Percentiles rank a stretch among this genome's conserved stretches.
Evolutionary conservation across 2,113 vertebrate genomes (phyloP).

Genomic region (Grantiella picta): DNA sequence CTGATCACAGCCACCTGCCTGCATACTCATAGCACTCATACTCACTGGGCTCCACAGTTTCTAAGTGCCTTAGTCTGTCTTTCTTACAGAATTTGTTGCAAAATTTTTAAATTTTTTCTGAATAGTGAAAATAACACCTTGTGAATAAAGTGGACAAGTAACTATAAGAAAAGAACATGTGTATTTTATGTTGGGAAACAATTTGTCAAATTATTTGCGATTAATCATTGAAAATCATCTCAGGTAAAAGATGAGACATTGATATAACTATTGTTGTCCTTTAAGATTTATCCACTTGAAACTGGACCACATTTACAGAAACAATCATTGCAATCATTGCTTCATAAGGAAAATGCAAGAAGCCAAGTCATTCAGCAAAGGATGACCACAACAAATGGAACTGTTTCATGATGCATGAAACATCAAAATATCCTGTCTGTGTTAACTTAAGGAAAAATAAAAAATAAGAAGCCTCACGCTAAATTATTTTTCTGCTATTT

Average conservation of each 20-base stretch:
- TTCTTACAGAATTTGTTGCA: neutral
- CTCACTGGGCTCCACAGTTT: neutral
- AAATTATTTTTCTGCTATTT: neutral
- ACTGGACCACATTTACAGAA: neutral
- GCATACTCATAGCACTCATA: rapidly evolving
- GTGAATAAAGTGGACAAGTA: neutral
- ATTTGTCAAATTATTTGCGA: neutral
- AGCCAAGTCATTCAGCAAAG: neutral
- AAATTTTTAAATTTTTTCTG: neutral
- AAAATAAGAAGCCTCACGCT: neutral
- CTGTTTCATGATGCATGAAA: neutral
- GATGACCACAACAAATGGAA: neutral
- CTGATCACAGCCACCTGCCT: neutral
- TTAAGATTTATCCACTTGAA: neutral
- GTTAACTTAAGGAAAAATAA: neutral
- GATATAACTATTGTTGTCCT: neutral
- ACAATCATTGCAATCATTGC: neutral
- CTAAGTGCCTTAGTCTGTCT: neutral
- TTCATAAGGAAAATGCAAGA: neutral
- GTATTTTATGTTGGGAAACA: neutral
- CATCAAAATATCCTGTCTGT: neutral
- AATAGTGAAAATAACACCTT: neutral
- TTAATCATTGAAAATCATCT: neutral
- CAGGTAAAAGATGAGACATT: neutral
- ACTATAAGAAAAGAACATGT: neutral